Base-by-base conservation (phyloP, 2,888 invertebrate genomes). In the Aphrophora alni region DNA sequence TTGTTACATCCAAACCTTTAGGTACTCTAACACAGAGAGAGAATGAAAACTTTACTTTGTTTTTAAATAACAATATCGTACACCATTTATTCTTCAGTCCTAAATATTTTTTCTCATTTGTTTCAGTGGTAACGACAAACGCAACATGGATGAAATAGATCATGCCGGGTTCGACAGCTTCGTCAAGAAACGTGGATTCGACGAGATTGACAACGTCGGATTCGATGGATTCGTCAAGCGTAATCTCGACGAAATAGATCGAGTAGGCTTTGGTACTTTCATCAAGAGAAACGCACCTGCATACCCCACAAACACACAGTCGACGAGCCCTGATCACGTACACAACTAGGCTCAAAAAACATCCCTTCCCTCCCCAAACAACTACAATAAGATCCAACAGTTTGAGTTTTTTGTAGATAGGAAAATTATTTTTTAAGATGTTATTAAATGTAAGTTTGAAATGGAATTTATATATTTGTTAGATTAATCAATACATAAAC, bases 71-170 rank as follows among this genome's bases (percentile, higher is more conserved):
- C n/a, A n/a, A n/a, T n/a, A n/a, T n/a, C n/a, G n/a, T n/a, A n/a
- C n/a, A n/a, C n/a, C n/a, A n/a, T n/a, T n/a, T n/a, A n/a, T n/a
- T n/a, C n/a, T n/a, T n/a, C n/a, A n/a, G n/a, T n/a, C n/a, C n/a
- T n/a, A n/a, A n/a, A n/a, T n/a, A n/a, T n/a, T n/a, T n/a, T n/a
- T 33, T 7, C 33, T 33, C 10, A 10, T 17, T 21, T 59, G 59
- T 59, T 59, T 4, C 59, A 59, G 59, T 21, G 90, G 88, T 51
- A 86, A 87, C 81, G 87, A 88, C 77, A 91, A 90, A 85, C 89
- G 89, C 77, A 91, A 91, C 87, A 91, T 92, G 86, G 92, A 92
- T 84, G 92, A 92, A 87, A 92, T 92, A 82, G 92, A 92, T 87
- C 88, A 91, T 38, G 89, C 90, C 7, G 90, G 89, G 38, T 88